Percentiles rank a stretch among this genome's conserved stretches.
Conservation (phyloP, 2,113 vertebrate genomes). For the Phyllostomus discolor region DNA sequence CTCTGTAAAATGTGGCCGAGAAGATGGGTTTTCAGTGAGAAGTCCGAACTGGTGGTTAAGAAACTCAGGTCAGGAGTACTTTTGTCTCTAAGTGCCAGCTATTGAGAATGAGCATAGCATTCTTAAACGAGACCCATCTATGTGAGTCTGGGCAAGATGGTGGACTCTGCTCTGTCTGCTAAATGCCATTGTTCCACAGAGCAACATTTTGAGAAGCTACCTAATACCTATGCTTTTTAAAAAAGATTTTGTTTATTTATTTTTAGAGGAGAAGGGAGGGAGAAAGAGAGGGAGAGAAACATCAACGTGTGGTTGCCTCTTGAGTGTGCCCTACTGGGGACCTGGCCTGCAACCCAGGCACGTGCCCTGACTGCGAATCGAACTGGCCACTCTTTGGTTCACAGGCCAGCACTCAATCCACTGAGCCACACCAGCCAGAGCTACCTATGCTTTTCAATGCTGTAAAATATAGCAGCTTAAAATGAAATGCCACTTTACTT, state of each 20-base stretch:
- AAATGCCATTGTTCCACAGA: background rate
- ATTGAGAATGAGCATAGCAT: background rate
- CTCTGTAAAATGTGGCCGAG: background rate
- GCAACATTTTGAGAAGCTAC: constrained; percentile 40
- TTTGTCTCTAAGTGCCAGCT: background rate
- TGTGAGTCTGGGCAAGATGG: background rate
- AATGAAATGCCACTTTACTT: constrained; percentile 21
- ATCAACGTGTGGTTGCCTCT: too few species aligned
- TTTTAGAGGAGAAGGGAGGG: too few species aligned
- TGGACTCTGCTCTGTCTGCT: background rate
- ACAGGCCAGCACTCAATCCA: too few species aligned
- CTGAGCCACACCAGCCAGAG: too few species aligned
- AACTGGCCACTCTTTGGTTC: too few species aligned
- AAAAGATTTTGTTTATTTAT: too few species aligned
- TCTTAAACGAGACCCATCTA: background rate
- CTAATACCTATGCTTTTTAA: constrained; percentile 47
- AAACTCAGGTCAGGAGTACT: background rate
- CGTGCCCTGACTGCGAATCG: too few species aligned
- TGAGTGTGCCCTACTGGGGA: too few species aligned
- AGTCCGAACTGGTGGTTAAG: background rate
- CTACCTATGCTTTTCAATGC: constrained; percentile 38
- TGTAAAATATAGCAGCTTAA: constrained; percentile 49
- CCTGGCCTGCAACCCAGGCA: too few species aligned
- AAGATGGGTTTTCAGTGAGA: background rate
- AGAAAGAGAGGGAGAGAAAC: too few species aligned